These are phyloP conservation scores for Parapsyche elsis DNA, from an alignment of 1,140 invertebrate genomes.

Conservation along the genomic window DNA sequence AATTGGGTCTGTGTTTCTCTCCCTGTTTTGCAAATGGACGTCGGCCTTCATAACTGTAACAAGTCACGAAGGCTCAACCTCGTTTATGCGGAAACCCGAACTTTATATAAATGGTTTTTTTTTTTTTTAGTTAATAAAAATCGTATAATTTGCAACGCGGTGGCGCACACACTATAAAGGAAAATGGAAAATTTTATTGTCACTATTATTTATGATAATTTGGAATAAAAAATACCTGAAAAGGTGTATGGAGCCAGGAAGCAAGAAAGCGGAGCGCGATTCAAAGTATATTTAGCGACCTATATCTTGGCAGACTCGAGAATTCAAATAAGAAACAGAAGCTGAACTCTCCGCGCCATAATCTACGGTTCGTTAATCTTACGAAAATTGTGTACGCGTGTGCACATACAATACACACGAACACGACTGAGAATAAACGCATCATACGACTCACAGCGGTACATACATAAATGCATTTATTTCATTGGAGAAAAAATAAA, in stretches of 20 bases:
- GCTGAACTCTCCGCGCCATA: slow-evolving; percentile 17
- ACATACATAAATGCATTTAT: not conserved
- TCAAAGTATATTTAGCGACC: slow-evolving; percentile 50
- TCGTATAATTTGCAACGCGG: not conserved
- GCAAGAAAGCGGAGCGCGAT: slow-evolving; percentile 37
- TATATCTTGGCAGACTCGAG: slow-evolving; percentile 44
- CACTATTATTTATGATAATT: no score
- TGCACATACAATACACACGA: not conserved
- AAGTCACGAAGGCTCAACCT: slow-evolving; percentile 31
- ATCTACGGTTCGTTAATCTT: slow-evolving; percentile 18
- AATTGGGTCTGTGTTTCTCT: slow-evolving; percentile 29
- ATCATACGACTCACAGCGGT: not conserved
- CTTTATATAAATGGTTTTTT: not conserved
- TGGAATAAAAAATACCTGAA: no score
- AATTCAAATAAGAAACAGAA: slow-evolving; percentile 47
- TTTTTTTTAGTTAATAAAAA: not conserved
- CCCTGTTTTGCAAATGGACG: slow-evolving; percentile 1
- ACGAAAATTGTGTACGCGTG: not conserved
- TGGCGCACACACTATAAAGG: not conserved
- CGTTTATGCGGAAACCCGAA: slow-evolving; percentile 5
- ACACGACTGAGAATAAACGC: no score
- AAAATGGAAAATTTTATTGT: not conserved
- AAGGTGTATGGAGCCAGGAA: slow-evolving; percentile 41
- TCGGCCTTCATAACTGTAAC: slow-evolving; percentile 24
- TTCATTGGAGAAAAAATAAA: slow-evolving; percentile 11